Evolutionary conservation across 2,888 invertebrate genomes (phyloP).

Genomic region (Synanthedon tipuliformis): DNA sequence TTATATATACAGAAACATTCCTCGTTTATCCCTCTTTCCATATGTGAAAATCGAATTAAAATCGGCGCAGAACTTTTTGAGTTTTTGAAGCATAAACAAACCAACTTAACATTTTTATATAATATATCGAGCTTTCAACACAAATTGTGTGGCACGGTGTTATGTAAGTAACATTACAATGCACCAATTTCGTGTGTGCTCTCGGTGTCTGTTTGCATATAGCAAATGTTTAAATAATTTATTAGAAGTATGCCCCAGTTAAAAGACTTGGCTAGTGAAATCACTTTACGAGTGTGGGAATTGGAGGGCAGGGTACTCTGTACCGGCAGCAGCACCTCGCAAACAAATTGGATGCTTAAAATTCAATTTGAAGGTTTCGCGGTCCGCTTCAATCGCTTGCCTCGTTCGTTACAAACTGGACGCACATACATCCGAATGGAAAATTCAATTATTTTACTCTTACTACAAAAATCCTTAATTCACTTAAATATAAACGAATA

Average conservation of each 20-base stretch:
- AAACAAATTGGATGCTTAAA: slow-evolving; percentile 70
- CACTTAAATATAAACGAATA: slow-evolving; percentile 4
- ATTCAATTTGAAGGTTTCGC: slow-evolving; percentile 70
- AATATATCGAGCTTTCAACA: too few relatives aligned
- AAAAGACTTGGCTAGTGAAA: slow-evolving; percentile 39
- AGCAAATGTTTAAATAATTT: slow-evolving; percentile 30
- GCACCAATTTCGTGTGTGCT: too few relatives aligned
- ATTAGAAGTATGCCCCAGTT: slow-evolving; percentile 38
- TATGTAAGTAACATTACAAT: too few relatives aligned
- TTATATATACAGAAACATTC: too few relatives aligned
- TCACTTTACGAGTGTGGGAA: slow-evolving; percentile 54
- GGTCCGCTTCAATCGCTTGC: slow-evolving; percentile 62
- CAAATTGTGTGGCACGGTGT: too few relatives aligned
- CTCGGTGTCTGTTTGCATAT: not conserved
- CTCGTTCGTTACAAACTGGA: slow-evolving; percentile 56
- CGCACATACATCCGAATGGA: slow-evolving; percentile 44
- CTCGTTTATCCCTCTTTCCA: too few relatives aligned
- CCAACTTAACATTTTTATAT: too few relatives aligned
- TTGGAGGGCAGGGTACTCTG: slow-evolving; percentile 20
- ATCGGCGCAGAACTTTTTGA: too few relatives aligned
- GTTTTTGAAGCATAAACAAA: too few relatives aligned
- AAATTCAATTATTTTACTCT: slow-evolving; percentile 52
- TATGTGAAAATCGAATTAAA: too few relatives aligned
- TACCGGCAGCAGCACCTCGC: slow-evolving; percentile 31
- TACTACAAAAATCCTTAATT: slow-evolving; percentile 37